Evolutionary conservation across 2,888 invertebrate species (phyloP), one percentile per base, ranked within the genome.

Genomic region (Coelopa pilipes): DNA sequence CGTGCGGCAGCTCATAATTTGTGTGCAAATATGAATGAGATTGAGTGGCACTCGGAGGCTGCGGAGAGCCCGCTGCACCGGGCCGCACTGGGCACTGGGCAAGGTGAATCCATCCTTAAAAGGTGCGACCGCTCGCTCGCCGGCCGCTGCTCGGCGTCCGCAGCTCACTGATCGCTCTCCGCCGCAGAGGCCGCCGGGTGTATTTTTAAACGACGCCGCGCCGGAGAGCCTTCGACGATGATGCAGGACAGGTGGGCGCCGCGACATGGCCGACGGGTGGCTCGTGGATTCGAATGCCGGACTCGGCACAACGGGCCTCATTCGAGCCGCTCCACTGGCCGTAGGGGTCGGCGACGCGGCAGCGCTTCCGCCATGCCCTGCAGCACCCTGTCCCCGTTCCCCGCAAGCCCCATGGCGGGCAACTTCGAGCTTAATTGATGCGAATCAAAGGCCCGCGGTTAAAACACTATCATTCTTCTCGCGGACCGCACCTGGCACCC

Each of bases 101-200:
- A 76, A 78, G 76, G 78, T 77, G 78, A 76, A 77, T 79, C 83
- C 82, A 84, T 84, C 84, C 85, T 84, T 85, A 84, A 85, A 84
- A 83, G 84, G 84, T 83, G 84, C 74, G 78, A 71, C 7, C 34
- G 34, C 34, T 34, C 34, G 34, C 34, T n/a, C n/a, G n/a, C n/a
- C n/a, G n/a, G n/a, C n/a, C n/a, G n/a, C n/a, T n/a, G n/a, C n/a
- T n/a, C n/a, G n/a, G n/a, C n/a, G n/a, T n/a, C n/a, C n/a, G n/a
- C n/a, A n/a, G n/a, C n/a, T n/a, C n/a, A n/a, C n/a, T 68, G 55
- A 12, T 13, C 66, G 46, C 7, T 17, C 11, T 13, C 19, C 45
- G 45, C 45, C 13, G 24, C 12, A 53, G 24, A 50, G 53, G n/a
- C 53, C 53, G 21, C 53, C 34, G 12, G 55, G 53, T 55, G 24